phyloP scores from a whole-genome alignment of 2,113 vertebrate species.

The Guaruba guarouba region DNA sequence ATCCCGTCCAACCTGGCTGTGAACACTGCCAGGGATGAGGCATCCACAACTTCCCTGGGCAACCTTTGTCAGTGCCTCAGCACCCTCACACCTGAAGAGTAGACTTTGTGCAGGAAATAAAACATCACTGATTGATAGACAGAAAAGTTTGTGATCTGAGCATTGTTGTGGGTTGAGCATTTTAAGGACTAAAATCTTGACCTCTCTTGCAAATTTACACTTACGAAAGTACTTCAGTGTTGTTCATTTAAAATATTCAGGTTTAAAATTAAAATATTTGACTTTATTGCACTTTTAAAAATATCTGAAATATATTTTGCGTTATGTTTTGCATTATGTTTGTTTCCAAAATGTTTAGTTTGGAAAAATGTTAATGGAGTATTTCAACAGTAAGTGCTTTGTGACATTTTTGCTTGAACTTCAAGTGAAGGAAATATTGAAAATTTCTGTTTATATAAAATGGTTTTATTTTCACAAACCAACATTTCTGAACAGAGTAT shows the following conservation, averaged over 20 bases:
- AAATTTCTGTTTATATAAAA: not conserved
- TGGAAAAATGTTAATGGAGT: not conserved
- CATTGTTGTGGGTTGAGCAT: not conserved
- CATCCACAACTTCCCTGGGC: not conserved
- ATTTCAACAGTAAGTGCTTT: not conserved
- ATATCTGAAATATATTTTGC: not conserved
- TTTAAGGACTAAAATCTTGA: not conserved
- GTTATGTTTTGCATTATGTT: not conserved
- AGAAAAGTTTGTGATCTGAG: not conserved
- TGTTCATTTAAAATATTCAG: not conserved
- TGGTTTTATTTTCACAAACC: not conserved
- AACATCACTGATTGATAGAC: not conserved
- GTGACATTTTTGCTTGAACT: not conserved
- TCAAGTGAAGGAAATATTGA: not conserved
- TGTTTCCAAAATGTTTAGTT: not conserved
- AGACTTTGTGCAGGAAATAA: not conserved
- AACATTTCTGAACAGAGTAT: not conserved
- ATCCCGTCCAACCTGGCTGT: not conserved
- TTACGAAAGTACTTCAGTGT: not conserved
- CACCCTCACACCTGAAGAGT: not conserved
- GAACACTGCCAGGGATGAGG: not conserved
- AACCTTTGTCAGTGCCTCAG: not conserved
- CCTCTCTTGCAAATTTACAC: not conserved
- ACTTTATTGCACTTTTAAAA: not conserved
- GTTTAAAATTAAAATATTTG: not conserved